Conservation (phyloP, 2,888 invertebrate species). For the Ochropacha duplaris region DNA sequence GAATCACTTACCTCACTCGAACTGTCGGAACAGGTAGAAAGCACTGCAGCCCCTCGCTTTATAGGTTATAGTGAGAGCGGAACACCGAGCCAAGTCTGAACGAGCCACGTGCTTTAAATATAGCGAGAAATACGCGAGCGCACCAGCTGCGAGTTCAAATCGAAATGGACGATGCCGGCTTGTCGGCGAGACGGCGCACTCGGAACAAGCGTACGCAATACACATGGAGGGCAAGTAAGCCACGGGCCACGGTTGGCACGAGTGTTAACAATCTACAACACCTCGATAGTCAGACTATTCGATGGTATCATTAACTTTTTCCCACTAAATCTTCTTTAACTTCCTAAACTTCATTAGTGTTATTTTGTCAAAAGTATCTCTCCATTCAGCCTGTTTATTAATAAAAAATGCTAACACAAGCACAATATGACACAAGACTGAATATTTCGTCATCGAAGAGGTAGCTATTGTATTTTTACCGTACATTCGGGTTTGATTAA, state of each 20-base stretch:
- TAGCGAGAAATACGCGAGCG: slow-evolving; percentile 50
- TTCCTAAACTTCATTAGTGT: too few relatives aligned
- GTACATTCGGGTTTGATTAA: not conserved
- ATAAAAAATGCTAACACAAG: too few relatives aligned
- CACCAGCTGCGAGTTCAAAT: slow-evolving; percentile 56
- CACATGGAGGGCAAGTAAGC: slow-evolving; percentile 28
- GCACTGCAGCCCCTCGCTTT: slow-evolving; percentile 18
- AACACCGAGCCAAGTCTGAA: slow-evolving; percentile 46
- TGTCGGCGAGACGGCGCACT: slow-evolving; percentile 17
- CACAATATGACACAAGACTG: too few relatives aligned
- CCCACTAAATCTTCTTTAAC: too few relatives aligned
- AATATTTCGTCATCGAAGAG: slow-evolving; percentile 54
- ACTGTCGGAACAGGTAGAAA: slow-evolving; percentile 17
- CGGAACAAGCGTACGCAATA: slow-evolving; percentile 27
- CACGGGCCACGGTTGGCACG: slow-evolving; percentile 26
- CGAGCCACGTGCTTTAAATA: slow-evolving; percentile 69
- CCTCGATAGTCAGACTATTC: too few relatives aligned
- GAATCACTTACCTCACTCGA: slow-evolving; percentile 25
- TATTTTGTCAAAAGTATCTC: too few relatives aligned
- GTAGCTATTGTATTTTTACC: slow-evolving; percentile 9
- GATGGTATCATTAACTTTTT: too few relatives aligned
- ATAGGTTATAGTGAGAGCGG: slow-evolving; percentile 58
- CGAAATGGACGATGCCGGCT: slow-evolving; percentile 49
- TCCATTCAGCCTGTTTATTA: too few relatives aligned
- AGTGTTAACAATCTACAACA: too few relatives aligned